Evolutionary conservation across 37 sponge, comb jelly and placozoan genomes (phyloP).

Genomic region (Cliona cf. orientalis): DNA sequence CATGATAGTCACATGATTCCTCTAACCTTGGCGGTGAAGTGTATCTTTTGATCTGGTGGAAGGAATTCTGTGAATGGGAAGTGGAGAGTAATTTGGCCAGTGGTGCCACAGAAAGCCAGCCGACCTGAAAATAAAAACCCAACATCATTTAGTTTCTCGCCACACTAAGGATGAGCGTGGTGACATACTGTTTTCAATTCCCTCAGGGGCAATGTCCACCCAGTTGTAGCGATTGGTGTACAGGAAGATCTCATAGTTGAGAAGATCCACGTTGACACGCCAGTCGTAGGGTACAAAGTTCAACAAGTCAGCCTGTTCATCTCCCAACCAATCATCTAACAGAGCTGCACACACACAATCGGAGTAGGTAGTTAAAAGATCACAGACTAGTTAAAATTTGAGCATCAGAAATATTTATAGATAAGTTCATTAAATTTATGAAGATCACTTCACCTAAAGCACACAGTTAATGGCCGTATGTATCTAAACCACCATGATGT

Average conservation of each 20-base stretch:
- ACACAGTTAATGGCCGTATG: background rate
- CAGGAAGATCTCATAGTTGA: slow-evolving; percentile 77
- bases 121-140: slow-evolving; percentile 30
- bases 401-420: background rate
- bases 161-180: background rate
- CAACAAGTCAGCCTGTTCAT: slow-evolving; percentile 66
- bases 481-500: background rate
- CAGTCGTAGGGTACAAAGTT: slow-evolving; percentile 80
- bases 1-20: background rate
- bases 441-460: background rate
- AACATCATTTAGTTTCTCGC: background rate
- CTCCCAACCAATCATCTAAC: slow-evolving; percentile 78
- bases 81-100: slow-evolving; percentile 59
- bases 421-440: too few relatives aligned
- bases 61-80: slow-evolving; percentile 76
- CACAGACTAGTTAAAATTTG: background rate
- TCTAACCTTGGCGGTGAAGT: slow-evolving; percentile 68
- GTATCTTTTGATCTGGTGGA: slow-evolving; percentile 66
- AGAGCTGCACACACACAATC: slow-evolving; percentile 44
- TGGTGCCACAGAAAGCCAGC: slow-evolving; percentile 79
- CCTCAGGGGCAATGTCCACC: slow-evolving; percentile 53
- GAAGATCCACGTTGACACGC: slow-evolving; percentile 47
- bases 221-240: slow-evolving; percentile 85
- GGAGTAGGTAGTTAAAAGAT: background rate
- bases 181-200: slow-evolving; percentile 68